Evolutionary conservation across 1,140 invertebrate species (phyloP), one percentile per base, ranked within the genome.

Genomic region (Saccostrea echinata): DNA sequence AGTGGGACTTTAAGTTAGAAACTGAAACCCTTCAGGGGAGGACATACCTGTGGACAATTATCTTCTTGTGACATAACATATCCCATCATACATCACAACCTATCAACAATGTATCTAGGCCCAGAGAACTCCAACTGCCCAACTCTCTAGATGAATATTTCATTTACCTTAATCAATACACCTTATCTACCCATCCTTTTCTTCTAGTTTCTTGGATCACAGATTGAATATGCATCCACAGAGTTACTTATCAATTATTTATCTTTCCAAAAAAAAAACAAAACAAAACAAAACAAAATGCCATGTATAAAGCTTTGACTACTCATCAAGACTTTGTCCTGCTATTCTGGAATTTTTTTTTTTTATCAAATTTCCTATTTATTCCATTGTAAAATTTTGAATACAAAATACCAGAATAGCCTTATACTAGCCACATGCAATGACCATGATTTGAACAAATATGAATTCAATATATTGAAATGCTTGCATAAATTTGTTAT

Each of bases 21-120:
- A 61, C 55, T n/a, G n/a, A 61, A 18, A 61, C 18, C 6, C 18
- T 61, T 27, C 27, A 76, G 27, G 16, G 30, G 68, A 76, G 30
- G 68, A 76, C 68, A 30, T 76, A 76, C 68, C 68, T 76, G 68
- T 76, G 68, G 9, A 76, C 27, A 76, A 76, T 76, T 76, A 30
- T 76, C 68, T 76, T 76, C 68, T 27, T 76, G 68, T 76, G 68
- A 76, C 68, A 76, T 76, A 76, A 76, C 68, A 76, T 76, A 76
- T 76, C 68, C 68, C 68, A 76, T 76, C 68, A 76, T 76, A 24
- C 68, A 76, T 76, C 68, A 76, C 68, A 76, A 11, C 11, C 24
- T 27, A 30, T 76, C 30, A 27, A 30, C 2, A 18, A 13, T 33
- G 68, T 33, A 30, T 35, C 68, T 27, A 33, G 68, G 16, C 12